Percentiles rank a stretch among this genome's conserved stretches.
phyloP scores from a whole-genome alignment of 2,797 vertebrate species.

The Clangula hyemalis region DNA sequence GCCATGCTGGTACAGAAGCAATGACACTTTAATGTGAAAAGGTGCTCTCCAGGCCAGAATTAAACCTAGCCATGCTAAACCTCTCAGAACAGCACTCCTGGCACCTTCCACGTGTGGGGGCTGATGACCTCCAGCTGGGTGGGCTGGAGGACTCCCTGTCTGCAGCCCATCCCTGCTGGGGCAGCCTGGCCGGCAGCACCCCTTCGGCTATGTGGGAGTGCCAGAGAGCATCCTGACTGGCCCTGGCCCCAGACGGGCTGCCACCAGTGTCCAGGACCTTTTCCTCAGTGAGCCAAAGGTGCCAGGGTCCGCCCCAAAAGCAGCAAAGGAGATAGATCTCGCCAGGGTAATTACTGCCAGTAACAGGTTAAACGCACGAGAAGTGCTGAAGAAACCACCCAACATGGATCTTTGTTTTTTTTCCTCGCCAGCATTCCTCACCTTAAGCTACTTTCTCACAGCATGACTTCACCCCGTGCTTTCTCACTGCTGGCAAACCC shows the following conservation, averaged over 20 bases:
- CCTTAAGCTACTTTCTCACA: constrained; percentile 23
- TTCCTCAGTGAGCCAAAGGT: neutral
- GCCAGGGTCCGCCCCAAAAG: neutral
- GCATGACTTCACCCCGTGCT: neutral
- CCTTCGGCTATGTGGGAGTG: neutral
- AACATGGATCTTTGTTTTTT: neutral
- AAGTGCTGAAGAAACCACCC: neutral
- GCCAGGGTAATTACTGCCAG: neutral
- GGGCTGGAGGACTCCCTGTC: neutral
- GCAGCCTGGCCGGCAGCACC: neutral
- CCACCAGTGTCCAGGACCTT: neutral
- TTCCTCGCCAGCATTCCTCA: neutral
- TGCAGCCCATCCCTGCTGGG: rapidly evolving
- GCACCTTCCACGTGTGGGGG: neutral
- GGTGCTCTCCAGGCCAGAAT: neutral
- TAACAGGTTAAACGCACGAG: neutral
- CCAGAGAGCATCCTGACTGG: neutral
- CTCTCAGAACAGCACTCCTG: neutral
- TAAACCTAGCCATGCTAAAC: neutral
- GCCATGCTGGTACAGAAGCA: neutral
- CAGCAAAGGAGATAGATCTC: neutral
- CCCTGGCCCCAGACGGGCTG: neutral
- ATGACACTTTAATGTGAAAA: neutral
- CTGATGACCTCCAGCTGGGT: neutral
- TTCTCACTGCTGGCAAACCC: neutral